A percentile compares a stretch with the other conserved stretches of the same genome.
Evolutionary conservation across 1,140 invertebrate species (phyloP).

Genomic region (Rhopalosiphum maidis): DNA sequence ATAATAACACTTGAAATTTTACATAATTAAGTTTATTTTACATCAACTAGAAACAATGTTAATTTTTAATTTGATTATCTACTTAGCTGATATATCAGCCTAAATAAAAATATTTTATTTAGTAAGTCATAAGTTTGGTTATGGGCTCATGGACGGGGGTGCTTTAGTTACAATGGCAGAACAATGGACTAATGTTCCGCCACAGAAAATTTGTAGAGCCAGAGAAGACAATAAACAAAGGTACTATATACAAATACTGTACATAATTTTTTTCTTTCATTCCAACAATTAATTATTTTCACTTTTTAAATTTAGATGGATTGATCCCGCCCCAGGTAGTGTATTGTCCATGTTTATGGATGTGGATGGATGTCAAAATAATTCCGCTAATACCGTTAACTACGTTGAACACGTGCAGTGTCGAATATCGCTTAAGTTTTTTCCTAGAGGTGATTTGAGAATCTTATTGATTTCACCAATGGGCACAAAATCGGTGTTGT

Average conservation of each 20-base stretch:
- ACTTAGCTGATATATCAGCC: background rate
- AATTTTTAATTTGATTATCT: background rate
- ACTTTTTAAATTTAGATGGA: conserved; percentile 65
- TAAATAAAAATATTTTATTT: conserved; percentile 57
- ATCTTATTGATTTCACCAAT: conserved; percentile 86
- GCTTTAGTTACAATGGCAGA: conserved; percentile 91
- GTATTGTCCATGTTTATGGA: conserved; percentile 80
- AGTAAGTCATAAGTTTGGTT: conserved; percentile 92
- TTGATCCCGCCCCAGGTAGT: conserved; percentile 75
- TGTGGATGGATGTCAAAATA: conserved; percentile 83
- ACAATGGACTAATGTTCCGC: conserved; percentile 85
- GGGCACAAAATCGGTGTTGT: conserved; percentile 85
- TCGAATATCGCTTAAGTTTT: conserved; percentile 83
- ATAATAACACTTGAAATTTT: background rate
- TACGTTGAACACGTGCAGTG: conserved; percentile 94
- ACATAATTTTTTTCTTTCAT: background rate
- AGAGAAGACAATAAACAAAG: conserved; percentile 76
- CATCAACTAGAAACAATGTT: background rate
- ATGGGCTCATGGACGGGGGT: conserved; percentile 93
- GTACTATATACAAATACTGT: conserved; percentile 64
- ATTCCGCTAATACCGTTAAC: conserved; percentile 80
- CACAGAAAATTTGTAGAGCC: conserved; percentile 82
- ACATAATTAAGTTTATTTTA: background rate
- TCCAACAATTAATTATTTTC: background rate
- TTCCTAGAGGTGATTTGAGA: conserved; percentile 85